Evolutionary conservation across 2,888 invertebrate genomes (phyloP).

Genomic region (Drosophila aldrichi): DNA sequence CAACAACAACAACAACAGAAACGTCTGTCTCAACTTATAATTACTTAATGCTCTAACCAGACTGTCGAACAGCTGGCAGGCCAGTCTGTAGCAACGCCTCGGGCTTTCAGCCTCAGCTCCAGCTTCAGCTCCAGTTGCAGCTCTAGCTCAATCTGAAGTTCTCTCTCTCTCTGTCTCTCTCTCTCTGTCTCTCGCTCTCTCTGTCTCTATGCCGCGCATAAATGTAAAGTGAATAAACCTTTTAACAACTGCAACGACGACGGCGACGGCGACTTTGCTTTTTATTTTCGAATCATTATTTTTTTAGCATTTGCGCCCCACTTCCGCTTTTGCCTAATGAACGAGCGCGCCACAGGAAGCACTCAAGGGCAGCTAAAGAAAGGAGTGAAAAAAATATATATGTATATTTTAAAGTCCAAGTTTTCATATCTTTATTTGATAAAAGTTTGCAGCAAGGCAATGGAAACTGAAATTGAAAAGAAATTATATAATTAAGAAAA

Average conservation of each 20-base stretch:
- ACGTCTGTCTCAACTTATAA: conserved; percentile 63
- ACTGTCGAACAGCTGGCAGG: conserved; percentile 30
- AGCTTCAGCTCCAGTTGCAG: not conserved
- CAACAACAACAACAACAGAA: conserved; percentile 27
- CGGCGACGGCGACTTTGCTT: conserved; percentile 23
- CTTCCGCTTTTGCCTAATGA: conserved; percentile 68
- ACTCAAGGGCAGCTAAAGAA: conserved; percentile 60
- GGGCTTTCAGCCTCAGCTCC: conserved; percentile 1
- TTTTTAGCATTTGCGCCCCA: conserved; percentile 19
- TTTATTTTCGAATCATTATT: conserved; percentile 50
- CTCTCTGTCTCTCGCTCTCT: conserved; percentile 24
- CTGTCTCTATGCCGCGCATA: conserved; percentile 30
- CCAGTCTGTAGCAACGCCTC: not conserved
- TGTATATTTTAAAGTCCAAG: conserved; percentile 5
- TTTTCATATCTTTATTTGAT: conserved; percentile 36
- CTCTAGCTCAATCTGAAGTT: conserved; percentile 27
- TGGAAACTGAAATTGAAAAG: not conserved
- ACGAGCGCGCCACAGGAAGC: conserved; percentile 67
- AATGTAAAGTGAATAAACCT: conserved; percentile 72
- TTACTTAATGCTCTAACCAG: conserved; percentile 68
- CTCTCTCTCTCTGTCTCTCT: conserved; percentile 27
- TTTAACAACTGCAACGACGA: conserved; percentile 60
- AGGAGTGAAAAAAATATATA: conserved; percentile 18
- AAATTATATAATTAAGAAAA: not conserved
- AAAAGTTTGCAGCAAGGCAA: conserved; percentile 14